Evolutionary conservation across 2,113 vertebrate species (phyloP).

Genomic region (Caracal caracal): DNA sequence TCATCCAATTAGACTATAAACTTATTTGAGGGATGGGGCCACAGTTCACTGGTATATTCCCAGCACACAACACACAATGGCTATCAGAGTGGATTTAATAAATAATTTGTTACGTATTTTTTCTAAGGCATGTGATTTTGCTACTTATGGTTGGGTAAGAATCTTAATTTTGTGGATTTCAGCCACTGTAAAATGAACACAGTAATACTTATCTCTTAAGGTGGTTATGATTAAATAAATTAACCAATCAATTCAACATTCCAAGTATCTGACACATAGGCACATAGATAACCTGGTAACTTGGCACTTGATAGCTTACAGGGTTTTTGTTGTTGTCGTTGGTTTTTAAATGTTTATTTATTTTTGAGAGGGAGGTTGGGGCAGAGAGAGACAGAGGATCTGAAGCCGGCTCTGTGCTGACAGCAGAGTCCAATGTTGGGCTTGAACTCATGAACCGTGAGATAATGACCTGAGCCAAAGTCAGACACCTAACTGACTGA

Average conservation of each 20-base stretch:
- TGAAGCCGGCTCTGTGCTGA: no score
- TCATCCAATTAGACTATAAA: background rate
- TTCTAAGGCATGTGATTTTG: background rate
- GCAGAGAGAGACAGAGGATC: no score
- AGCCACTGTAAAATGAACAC: background rate
- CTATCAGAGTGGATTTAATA: background rate
- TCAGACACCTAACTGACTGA: no score
- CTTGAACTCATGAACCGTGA: no score
- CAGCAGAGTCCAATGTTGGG: no score
- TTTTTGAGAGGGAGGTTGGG: no score
- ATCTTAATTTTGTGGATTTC: background rate
- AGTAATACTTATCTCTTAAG: background rate
- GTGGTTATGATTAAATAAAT: slow-evolving; percentile 25
- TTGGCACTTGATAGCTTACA: background rate
- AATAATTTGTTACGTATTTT: background rate
- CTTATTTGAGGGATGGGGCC: background rate
- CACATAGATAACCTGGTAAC: background rate
- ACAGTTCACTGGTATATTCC: background rate
- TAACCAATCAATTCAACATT: background rate
- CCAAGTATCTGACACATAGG: background rate
- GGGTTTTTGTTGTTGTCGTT: no score
- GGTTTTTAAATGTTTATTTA: no score
- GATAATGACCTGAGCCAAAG: no score
- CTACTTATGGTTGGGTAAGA: background rate
- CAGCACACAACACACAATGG: background rate